Percentiles rank a stretch among this genome's conserved stretches.
Evolutionary conservation across 2,113 vertebrate species (phyloP).

Genomic region (Toxostoma redivivum): DNA sequence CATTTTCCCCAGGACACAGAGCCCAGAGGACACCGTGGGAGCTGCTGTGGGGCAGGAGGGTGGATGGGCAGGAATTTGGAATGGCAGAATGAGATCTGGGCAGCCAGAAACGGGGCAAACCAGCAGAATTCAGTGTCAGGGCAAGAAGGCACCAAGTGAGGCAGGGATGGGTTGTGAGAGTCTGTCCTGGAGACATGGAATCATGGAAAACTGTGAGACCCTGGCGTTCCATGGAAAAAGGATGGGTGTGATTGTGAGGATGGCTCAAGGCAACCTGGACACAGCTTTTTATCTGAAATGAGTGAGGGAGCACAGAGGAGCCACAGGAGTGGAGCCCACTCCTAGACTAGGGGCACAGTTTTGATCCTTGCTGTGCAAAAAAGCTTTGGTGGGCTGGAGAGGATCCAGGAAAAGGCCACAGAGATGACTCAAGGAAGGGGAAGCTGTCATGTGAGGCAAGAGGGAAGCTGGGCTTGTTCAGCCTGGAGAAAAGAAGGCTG

Average conservation of each 20-base stretch:
- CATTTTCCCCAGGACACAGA: background rate
- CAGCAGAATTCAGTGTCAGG: background rate
- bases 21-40: background rate
- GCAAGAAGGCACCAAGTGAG: background rate
- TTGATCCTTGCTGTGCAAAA: background rate
- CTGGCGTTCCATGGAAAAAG: background rate
- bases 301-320: background rate
- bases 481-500: background rate
- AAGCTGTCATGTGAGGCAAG: background rate
- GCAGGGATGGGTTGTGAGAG: background rate
- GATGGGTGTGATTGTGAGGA: background rate
- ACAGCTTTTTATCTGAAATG: background rate
- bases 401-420: background rate
- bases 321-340: background rate
- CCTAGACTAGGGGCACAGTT: background rate
- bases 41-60: background rate
- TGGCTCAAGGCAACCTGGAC: background rate
- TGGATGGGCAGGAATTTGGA: background rate
- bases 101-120: background rate
- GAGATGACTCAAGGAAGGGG: background rate
- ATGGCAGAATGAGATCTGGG: background rate
- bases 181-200: background rate
- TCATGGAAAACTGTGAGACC: background rate
- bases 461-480: background rate
- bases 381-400: background rate